Base-by-base conservation (phyloP, 2,113 vertebrate species). In the Rhagologus leucostigma region DNA sequence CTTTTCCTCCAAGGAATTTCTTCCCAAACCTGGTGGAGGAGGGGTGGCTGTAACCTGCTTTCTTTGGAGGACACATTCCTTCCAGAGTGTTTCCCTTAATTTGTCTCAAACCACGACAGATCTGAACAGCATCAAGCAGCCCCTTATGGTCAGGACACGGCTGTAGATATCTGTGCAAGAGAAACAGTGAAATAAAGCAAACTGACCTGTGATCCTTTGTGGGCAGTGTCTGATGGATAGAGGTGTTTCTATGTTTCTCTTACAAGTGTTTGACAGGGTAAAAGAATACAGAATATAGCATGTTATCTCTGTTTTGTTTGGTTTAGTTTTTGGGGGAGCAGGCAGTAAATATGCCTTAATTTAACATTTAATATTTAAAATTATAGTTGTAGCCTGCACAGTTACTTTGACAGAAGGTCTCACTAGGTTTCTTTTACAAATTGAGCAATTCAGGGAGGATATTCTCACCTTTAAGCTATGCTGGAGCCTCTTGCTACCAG, bases 381-480 rank as follows among this genome's bases (percentile, higher is more conserved):
- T 75, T 47, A 35, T 7, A 3, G 13, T 19, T 76, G 39, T 11
- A 47, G 47, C 47, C 41, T 42, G 35, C 44, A 60, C 41, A 50
- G 53, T 88, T 57, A 14, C 59, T 93, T 57, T 52, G 56, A 20
- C 68, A 78, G 67, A 70, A 83, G 35, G 24, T 52, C 52, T 77
- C 33, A 6, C 16, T 67, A 67, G 13, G 52, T 84, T 92, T 94
- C 71, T 71, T 81, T 62, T 47, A 41, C 24, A 84, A 92, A 87
- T 21, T 6, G 73, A 55, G 37, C 35, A 46, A 67, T 33, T 47
- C 78, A 81, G 33, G 35, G 69, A 87, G 49, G 68, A 20, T 59
- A 56, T 63, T 86, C 69, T 93, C 87, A 93, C 89, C 87, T 95
- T 85, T 60, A 33, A 82, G 55, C 70, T 80, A 81, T 77, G 74